Evolutionary conservation across 2,113 vertebrate genomes (phyloP), one percentile per base, ranked within the genome.

Genomic region (Etheostoma spectabile): DNA sequence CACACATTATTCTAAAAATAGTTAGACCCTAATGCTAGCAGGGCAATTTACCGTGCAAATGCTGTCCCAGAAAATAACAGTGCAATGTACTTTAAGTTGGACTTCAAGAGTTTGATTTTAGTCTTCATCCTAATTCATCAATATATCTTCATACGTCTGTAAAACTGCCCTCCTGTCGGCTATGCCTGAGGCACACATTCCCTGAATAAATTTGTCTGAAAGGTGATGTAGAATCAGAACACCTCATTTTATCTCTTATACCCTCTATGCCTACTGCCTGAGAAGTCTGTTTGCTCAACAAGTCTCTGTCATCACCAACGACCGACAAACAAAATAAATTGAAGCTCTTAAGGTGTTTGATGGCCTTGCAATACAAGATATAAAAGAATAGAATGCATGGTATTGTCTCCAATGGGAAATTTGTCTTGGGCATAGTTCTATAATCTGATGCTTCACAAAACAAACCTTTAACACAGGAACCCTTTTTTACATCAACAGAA

Each of bases 81-180:
- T 8, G 21, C 57, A 27, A 21, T 64, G 30, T 63, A 33, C 21
- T 63, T 51, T 15, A 56, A 35, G 13, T 27, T 59, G 21, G 35
- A 80, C n/a, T 56, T 55, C 6, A 67, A n/a, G 48, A 67, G 77
- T 72, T 85, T 52, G 33, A 80, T 63, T 56, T 70, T 19, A 27
- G 51, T 38, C n/a, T 49, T 57, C 8, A 42, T 64, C 52, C 8
- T 48, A 52, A 74, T 38, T 74, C 45, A 30, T 65, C 38, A 63
- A 15, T 74, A 74, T 45, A 70, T 63, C 53, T 70, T 65, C 49
- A 60, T 48, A 46, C 2, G 4, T 65, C 79, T 65, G 49, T 42
- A 30, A 55, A 77, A 45, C 33, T 60, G 64, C 33, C 7, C 4
- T 66, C 8, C 30, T 63, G 68, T 69, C 0, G 5, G 59, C 52